These are phyloP conservation scores for Penaeus chinensis DNA, from an alignment of 1,140 invertebrate genomes.

Conservation along the genomic window DNA sequence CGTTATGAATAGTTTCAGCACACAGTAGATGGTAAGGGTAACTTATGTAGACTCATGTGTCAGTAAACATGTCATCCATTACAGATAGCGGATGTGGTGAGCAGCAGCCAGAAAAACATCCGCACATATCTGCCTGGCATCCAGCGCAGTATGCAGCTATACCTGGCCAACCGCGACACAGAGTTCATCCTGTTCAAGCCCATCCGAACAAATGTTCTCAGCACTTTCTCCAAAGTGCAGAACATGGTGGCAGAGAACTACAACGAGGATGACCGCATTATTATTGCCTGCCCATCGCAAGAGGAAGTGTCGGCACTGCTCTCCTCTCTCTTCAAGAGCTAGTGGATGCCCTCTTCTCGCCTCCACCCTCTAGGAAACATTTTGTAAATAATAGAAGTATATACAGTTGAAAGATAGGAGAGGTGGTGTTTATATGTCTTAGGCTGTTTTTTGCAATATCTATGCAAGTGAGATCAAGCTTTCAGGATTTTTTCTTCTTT, in stretches of 20 bases:
- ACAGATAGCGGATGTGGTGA: conserved; percentile 52
- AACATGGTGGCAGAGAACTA: conserved; percentile 82
- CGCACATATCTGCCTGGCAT: conserved; percentile 75
- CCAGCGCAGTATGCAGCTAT: conserved; percentile 91
- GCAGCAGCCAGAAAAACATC: conserved; percentile 51
- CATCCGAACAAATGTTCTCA: conserved; percentile 84
- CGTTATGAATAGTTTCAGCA: too few species aligned
- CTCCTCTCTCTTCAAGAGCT: conserved; percentile 72
- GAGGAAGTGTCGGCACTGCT: conserved; percentile 93
- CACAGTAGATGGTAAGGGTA: not conserved
- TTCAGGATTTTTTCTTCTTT: too few species aligned
- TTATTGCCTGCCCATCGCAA: conserved; percentile 88
- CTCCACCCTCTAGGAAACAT: too few species aligned
- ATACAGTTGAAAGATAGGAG: too few species aligned
- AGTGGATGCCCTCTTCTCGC: not conserved
- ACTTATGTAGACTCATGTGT: not conserved
- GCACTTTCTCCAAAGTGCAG: conserved; percentile 84
- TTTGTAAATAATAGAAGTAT: too few species aligned
- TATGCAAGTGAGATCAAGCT: too few species aligned
- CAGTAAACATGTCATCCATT: not conserved
- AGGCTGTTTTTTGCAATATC: too few species aligned
- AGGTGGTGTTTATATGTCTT: too few species aligned
- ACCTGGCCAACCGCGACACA: conserved; percentile 95
- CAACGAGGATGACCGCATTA: conserved; percentile 81
- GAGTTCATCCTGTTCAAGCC: conserved; percentile 95